phyloP scores from a whole-genome alignment of 2,113 vertebrate species.

The Grallaria varia region DNA sequence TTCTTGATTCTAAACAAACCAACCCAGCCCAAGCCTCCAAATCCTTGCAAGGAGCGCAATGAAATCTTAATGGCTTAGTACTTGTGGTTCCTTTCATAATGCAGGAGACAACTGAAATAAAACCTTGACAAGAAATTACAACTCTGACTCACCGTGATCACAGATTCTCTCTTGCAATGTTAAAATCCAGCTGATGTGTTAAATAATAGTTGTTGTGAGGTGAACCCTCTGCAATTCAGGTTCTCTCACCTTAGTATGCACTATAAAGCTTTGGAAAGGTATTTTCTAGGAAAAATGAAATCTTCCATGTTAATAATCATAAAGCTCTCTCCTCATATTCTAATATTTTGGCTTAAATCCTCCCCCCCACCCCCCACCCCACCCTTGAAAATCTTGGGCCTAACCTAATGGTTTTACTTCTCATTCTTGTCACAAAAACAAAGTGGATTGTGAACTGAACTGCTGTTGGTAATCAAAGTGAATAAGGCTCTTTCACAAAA shows the following conservation, averaged over 20 bases:
- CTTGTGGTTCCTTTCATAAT: neutral
- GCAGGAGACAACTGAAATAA: slow-evolving; percentile 13
- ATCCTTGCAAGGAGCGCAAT: neutral
- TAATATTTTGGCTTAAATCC: neutral
- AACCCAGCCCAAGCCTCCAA: neutral
- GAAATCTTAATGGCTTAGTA: neutral
- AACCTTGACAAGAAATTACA: slow-evolving; percentile 15
- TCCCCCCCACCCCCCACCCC: too few species aligned
- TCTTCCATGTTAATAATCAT: neutral
- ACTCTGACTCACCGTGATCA: neutral
- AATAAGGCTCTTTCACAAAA: neutral
- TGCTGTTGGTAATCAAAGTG: neutral
- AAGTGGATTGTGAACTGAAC: neutral
- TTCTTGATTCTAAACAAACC: neutral
- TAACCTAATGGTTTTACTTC: neutral
- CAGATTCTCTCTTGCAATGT: slow-evolving; percentile 23
- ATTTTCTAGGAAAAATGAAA: neutral
- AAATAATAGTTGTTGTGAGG: neutral
- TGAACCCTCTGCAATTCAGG: neutral
- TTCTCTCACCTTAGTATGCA: neutral
- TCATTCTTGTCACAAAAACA: neutral
- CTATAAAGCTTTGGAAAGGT: neutral
- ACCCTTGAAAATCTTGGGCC: neutral
- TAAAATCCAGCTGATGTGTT: slow-evolving; percentile 20
- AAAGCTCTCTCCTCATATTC: neutral